Evolutionary conservation across 2,888 invertebrate species (phyloP).

Genomic region (Orchesella flavescens): DNA sequence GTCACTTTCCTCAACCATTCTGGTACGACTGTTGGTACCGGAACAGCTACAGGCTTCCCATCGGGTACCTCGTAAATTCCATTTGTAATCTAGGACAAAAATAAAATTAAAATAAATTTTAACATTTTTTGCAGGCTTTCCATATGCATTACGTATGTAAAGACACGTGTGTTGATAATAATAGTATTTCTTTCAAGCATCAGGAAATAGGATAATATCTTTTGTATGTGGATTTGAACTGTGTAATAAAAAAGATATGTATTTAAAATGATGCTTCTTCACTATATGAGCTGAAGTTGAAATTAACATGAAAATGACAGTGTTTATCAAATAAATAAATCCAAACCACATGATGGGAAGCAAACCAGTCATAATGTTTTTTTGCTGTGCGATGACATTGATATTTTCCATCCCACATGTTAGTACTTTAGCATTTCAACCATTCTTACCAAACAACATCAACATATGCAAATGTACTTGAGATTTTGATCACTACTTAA

Average conservation of each 20-base stretch:
- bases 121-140: background rate
- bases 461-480: too few species aligned
- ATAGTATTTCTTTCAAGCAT: too few species aligned
- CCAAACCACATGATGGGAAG: conserved; percentile 13
- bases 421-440: background rate
- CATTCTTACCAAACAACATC: too few species aligned
- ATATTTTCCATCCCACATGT: conserved; percentile 1
- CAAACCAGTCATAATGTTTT: conserved; percentile 18
- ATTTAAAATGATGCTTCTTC: background rate
- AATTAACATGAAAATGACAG: background rate
- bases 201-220: background rate
- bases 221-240: background rate
- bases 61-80: conserved; percentile 72
- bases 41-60: conserved; percentile 69
- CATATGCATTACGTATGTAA: too few species aligned
- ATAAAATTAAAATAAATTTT: conserved; percentile 4
- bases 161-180: too few species aligned
- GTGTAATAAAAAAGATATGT: background rate
- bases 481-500: conserved; percentile 9
- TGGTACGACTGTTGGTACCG: conserved; percentile 69
- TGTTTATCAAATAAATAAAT: conserved; percentile 30
- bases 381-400: conserved; percentile 9
- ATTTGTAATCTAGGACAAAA: conserved; percentile 47
- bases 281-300: background rate
- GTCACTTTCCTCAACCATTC: conserved; percentile 71